These are phyloP conservation scores for Agapornis roseicollis DNA, from an alignment of 2,113 vertebrate genomes.

Conservation along the genomic window DNA sequence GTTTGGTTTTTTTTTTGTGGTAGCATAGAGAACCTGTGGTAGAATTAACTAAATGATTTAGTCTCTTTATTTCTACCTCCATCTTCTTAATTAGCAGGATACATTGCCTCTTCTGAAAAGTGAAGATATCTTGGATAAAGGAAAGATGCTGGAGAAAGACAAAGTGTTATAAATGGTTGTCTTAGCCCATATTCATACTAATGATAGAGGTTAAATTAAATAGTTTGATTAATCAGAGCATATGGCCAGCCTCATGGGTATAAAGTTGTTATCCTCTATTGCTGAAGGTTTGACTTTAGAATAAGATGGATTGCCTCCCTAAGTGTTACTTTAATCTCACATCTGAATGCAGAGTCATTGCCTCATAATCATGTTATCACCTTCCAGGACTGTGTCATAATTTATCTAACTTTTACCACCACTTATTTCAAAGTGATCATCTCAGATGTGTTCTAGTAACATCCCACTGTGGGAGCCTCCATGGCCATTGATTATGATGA, in stretches of 20 bases:
- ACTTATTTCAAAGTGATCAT: slow-evolving; percentile 3
- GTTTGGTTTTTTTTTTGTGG: not conserved
- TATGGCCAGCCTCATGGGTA: slow-evolving; percentile 44
- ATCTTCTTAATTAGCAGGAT: slow-evolving; percentile 6
- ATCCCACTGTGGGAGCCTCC: not conserved
- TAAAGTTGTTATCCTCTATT: slow-evolving; percentile 48
- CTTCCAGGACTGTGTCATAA: slow-evolving; percentile 4
- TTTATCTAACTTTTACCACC: slow-evolving; percentile 49
- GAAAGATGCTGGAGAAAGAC: slow-evolving; percentile 11
- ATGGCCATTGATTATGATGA: not conserved
- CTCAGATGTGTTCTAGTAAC: slow-evolving; percentile 11
- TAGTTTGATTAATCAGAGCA: slow-evolving; percentile 61
- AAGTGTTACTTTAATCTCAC: slow-evolving; percentile 59
- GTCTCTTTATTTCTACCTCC: not conserved
- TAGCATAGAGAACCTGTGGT: not conserved
- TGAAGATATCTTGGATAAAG: not conserved
- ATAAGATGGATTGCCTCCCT: slow-evolving; percentile 37
- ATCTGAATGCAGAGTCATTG: slow-evolving; percentile 47
- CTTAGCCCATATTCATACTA: slow-evolving; percentile 31
- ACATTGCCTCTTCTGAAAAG: not conserved
- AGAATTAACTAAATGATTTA: not conserved
- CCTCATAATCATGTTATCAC: slow-evolving; percentile 23
- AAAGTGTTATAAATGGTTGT: slow-evolving; percentile 36
- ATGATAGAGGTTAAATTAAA: slow-evolving; percentile 57
- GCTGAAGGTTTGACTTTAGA: slow-evolving; percentile 52